These are phyloP conservation scores for Melanostoma mellinum DNA, from an alignment of 2,888 invertebrate genomes.

Conservation along the genomic window DNA sequence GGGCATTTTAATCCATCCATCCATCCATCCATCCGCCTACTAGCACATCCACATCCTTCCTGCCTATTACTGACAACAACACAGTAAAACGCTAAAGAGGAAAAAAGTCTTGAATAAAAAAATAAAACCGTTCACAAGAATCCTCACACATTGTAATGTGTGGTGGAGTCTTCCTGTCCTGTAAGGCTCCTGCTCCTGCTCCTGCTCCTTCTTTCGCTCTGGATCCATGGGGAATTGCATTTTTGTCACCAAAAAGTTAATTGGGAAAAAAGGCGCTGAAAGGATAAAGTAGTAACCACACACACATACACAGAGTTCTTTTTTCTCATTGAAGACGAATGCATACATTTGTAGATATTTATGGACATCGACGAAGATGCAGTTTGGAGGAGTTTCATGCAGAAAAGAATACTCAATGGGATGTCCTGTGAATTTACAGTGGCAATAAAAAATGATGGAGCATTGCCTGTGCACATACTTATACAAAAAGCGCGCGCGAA, in stretches of 20 bases:
- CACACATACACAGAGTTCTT: constrained; percentile 24
- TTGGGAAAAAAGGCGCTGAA: constrained; percentile 66
- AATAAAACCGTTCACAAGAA: constrained; percentile 34
- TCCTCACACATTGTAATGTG: constrained; percentile 44
- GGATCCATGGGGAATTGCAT: constrained; percentile 36
- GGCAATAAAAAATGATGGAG: constrained; percentile 72
- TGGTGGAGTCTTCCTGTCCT: constrained; percentile 29
- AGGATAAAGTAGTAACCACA: constrained; percentile 52
- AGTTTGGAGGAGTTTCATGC: constrained; percentile 26
- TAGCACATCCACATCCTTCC: constrained; percentile 61
- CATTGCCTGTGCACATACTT: constrained; percentile 18
- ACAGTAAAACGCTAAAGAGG: neutral
- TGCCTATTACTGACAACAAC: constrained; percentile 65
- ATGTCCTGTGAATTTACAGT: constrained; percentile 72
- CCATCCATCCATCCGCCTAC: constrained; percentile 35
- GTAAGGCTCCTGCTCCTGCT: constrained; percentile 16
- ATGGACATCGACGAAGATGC: constrained; percentile 54
- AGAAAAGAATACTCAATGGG: constrained; percentile 59
- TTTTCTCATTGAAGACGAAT: constrained; percentile 64
- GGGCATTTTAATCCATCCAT: constrained; percentile 36
- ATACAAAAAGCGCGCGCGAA: constrained; percentile 23
- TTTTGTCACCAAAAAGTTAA: constrained; percentile 70
- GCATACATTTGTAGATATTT: constrained; percentile 67
- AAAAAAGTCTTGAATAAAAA: constrained; percentile 7
- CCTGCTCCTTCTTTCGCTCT: too few relatives aligned